Evolutionary conservation across 2,113 vertebrate genomes (phyloP), one percentile per base, ranked within the genome.

Genomic region (Thunnus thynnus): DNA sequence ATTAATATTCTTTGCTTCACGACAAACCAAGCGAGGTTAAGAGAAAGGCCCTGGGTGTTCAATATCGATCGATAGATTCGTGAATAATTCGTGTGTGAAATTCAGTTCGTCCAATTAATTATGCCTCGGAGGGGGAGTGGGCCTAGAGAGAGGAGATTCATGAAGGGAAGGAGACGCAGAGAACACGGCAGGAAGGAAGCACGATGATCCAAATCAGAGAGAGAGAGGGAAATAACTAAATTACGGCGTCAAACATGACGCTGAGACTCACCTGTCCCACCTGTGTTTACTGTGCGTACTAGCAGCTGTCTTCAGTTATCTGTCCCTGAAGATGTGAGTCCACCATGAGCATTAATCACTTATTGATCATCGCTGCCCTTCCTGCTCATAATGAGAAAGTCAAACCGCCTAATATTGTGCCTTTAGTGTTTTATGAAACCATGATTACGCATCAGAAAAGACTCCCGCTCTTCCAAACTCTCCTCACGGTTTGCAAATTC

Each of bases 81-180:
- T 94, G 94, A 95, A 95, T 95, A 95, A 94, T 94, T 95, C 89
- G 93, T 94, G 93, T 95, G 94, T 94, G 93, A 95, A 95, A 94
- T 93, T 94, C 91, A 92, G 86, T 92, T 92, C 88, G 86, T 94
- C 90, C 89, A 94, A 95, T 95, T 95, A 94, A 93, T 94, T 94
- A 93, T 93, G 89, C 86, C 88, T 93, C 82, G 85, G 83, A 89
- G 87, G 70, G 79, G 20, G 66, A 32, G 77, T 55, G 73, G 77
- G 83, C 63, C 68, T 14, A n/a, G 41, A 63, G 80, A 41, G 36
- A 71, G 67, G 78, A 80, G 81, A 85, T 81, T 85, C 82, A 76
- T 85, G 80, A 63, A 75, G 72, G 65, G 73, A 65, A 55, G 76
- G 69, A 84, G 70, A 87, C 32, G 46, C 51, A 32, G 27, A 74